phyloP scores from a whole-genome alignment of 2,113 vertebrate genomes.

The Ptychochromis oligacanthus region DNA sequence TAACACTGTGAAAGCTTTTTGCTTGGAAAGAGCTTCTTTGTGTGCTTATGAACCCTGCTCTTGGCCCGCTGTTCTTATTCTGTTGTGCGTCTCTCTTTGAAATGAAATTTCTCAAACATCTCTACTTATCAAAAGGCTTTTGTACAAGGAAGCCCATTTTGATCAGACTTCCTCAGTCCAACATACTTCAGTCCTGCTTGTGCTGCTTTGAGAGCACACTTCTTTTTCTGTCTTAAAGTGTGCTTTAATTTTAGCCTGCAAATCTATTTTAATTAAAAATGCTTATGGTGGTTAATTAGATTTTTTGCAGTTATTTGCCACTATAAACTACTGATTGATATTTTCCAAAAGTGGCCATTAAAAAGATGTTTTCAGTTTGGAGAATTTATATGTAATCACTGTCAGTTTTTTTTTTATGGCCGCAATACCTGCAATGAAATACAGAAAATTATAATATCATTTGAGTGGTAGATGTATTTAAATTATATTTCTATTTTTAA shows the following conservation, averaged over 20 bases:
- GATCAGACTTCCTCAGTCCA: constrained; percentile 1
- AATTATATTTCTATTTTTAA: background rate
- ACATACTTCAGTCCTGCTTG: background rate
- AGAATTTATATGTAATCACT: background rate
- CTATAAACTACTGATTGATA: background rate
- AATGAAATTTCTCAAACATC: constrained; percentile 35
- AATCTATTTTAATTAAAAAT: background rate
- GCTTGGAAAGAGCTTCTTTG: constrained; percentile 18
- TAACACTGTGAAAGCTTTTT: constrained; percentile 20
- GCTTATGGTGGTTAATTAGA: background rate
- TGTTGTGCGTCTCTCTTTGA: constrained; percentile 25
- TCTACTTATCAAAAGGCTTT: constrained; percentile 34
- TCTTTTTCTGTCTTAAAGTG: background rate
- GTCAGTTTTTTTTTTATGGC: background rate
- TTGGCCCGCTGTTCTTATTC: constrained; percentile 21
- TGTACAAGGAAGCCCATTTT: constrained; percentile 29
- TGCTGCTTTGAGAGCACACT: background rate
- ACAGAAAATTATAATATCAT: background rate
- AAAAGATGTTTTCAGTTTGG: background rate
- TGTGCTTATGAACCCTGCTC: constrained; percentile 13
- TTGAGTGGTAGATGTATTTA: background rate
- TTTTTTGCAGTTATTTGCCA: background rate
- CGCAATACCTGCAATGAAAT: background rate
- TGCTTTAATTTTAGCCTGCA: background rate
- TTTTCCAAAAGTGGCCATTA: background rate